Base-by-base conservation (phyloP, 2,888 invertebrate species). In the Zeuzera pyrina region DNA sequence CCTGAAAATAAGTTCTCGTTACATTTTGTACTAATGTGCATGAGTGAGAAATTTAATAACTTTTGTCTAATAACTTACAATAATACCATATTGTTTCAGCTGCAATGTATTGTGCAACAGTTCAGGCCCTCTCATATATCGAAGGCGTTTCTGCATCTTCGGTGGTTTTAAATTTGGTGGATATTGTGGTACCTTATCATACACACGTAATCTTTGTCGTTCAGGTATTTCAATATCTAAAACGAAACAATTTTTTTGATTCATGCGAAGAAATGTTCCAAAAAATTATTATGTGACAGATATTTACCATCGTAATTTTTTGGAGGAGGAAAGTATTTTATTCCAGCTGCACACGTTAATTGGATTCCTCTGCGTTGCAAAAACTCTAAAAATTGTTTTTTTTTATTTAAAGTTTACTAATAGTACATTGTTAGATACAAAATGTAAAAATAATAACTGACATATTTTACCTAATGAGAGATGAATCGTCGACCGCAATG, bases 61-160 rank as follows among this genome's bases (percentile, higher is more conserved):
- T n/a, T n/a, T 12, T 10, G 28, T n/a, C 15, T 22, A n/a, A 36
- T 38, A 49, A 73, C 88, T 81, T 79, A 95, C 95, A 69, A 97
- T 85, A 42, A 99, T 90, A 25, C 97, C 99, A 86, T 89, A 99
- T 57, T 99, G 98, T 56, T 93, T 91, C 52, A 97, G 91, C 37
- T 94, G 85, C 7, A 99, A 77, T 31, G 87, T 87, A 48, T 92
- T 98, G 55, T 98, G 97, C 13, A 95, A 62, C 3, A 64, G 42
- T 71, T 98, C 98, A 0, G 97, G 96, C 0, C 98, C 98, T 60
- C 97, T 84, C 92, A 97, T 95, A 22, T 91, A 88, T n/a, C 86
- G 84, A 2, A 96, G 71, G 31, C 87, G 86, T 57, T 94, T 97
- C 44, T 90, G 90, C 93, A 94, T 94, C 79, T 94, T 95, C 2